These are phyloP conservation scores for Stegastes partitus DNA, from an alignment of 2,113 vertebrate species.

Conservation along the genomic window DNA sequence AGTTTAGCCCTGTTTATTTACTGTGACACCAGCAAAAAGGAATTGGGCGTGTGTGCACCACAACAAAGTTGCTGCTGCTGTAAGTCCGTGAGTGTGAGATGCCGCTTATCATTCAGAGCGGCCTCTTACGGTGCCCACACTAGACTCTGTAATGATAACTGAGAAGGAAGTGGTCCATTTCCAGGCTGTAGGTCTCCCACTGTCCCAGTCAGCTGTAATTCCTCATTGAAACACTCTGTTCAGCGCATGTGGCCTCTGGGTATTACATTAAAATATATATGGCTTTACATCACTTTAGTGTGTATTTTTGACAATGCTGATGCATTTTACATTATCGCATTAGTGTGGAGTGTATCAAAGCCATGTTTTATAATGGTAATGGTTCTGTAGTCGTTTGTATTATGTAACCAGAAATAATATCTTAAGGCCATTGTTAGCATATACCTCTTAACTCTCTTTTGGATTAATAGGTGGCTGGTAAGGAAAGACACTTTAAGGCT, in stretches of 20 bases:
- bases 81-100: conserved; percentile 33
- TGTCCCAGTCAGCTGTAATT: conserved; percentile 49
- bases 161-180: conserved; percentile 67
- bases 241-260: conserved; percentile 49
- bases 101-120: conserved; percentile 31
- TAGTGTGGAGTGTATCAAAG: conserved; percentile 11
- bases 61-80: conserved; percentile 20
- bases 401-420: conserved; percentile 23
- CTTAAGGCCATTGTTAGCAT: conserved; percentile 18
- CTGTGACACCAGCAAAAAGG: conserved; percentile 19
- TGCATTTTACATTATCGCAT: conserved; percentile 58
- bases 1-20: conserved; percentile 12
- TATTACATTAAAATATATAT: conserved; percentile 47
- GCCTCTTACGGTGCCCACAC: conserved; percentile 36
- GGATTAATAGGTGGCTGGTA: conserved; percentile 43
- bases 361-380: conserved; percentile 34
- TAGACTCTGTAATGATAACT: conserved; percentile 50
- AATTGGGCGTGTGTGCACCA: conserved; percentile 1
- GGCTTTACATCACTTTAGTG: conserved; percentile 49
- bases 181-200: conserved; percentile 36
- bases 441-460: conserved; percentile 23
- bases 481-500: conserved; percentile 16
- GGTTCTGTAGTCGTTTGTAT: conserved; percentile 18
- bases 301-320: conserved; percentile 42
- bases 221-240: conserved; percentile 42